A percentile compares a stretch with the other conserved stretches of the same genome.
These are phyloP conservation scores for Enteromius viviparus DNA, from an alignment of 2,797 vertebrate genomes.

Conservation along the genomic window DNA sequence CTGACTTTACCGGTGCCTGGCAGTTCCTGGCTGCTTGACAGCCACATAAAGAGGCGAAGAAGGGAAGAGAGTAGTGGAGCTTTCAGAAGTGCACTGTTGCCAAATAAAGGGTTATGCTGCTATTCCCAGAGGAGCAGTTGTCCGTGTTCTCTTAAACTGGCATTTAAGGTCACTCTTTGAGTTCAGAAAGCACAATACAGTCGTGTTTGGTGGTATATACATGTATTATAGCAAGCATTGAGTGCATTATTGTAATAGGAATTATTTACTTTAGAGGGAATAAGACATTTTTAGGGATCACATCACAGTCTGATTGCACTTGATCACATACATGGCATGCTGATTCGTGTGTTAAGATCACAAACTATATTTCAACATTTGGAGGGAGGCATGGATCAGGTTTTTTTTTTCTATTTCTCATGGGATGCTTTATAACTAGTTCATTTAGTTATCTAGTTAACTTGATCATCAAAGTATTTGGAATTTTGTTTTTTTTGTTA, in stretches of 20 bases:
- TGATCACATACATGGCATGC: background rate
- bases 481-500: too few species aligned
- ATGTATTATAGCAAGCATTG: background rate
- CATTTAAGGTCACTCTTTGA: slow-evolving; percentile 54
- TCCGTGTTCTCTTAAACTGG: slow-evolving; percentile 50
- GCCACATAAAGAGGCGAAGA: slow-evolving; percentile 36
- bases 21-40: slow-evolving; percentile 44
- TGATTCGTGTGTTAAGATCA: slow-evolving; percentile 3
- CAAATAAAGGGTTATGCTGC: slow-evolving; percentile 53
- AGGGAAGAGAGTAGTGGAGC: slow-evolving; percentile 36
- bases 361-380: background rate
- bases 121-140: slow-evolving; percentile 46
- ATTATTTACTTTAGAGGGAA: slow-evolving; percentile 45
- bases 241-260: slow-evolving; percentile 48
- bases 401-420: background rate
- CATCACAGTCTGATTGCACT: background rate
- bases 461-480: too few species aligned
- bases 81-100: slow-evolving; percentile 50
- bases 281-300: slow-evolving; percentile 29
- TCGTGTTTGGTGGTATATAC: background rate
- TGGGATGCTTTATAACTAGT: background rate
- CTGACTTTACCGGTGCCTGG: slow-evolving; percentile 37
- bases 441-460: background rate
- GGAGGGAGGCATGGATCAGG: background rate
- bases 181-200: slow-evolving; percentile 41